Conservation (phyloP, 2,888 invertebrate genomes). For the Graphium colonna region DNA sequence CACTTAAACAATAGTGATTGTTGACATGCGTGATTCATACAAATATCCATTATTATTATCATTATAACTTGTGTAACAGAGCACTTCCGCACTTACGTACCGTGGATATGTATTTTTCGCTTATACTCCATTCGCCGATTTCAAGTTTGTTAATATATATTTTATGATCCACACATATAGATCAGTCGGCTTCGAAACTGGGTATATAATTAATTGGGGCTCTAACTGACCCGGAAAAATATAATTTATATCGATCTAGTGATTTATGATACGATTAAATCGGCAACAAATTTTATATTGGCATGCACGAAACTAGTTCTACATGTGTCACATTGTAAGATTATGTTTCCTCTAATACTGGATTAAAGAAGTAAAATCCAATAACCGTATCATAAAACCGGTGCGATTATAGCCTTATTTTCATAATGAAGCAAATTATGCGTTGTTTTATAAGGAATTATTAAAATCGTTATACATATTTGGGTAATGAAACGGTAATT, state of each 20-base stretch:
- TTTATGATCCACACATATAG: not conserved
- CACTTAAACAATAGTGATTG: not conserved
- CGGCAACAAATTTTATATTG: slow-evolving; percentile 7
- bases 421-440: not conserved
- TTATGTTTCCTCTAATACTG: slow-evolving; percentile 1
- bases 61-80: slow-evolving; percentile 7
- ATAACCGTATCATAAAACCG: slow-evolving; percentile 6
- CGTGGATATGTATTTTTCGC: slow-evolving; percentile 5
- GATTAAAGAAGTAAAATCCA: slow-evolving; percentile 3
- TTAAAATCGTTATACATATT: slow-evolving; percentile 7
- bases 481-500: not conserved
- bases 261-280: slow-evolving; percentile 18
- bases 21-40: slow-evolving; percentile 2
- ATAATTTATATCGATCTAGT: slow-evolving; percentile 13
- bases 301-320: slow-evolving; percentile 14
- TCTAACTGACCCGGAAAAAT: slow-evolving; percentile 19
- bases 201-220: slow-evolving; percentile 15
- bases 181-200: slow-evolving; percentile 4
- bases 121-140: slow-evolving; percentile 1
- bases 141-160: slow-evolving; percentile 3
- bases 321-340: slow-evolving; percentile 10
- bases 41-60: slow-evolving; percentile 1
- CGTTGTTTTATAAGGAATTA: slow-evolving; percentile 3
- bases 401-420: slow-evolving; percentile 7
- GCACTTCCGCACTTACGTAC: slow-evolving; percentile 2